phyloP scores from a whole-genome alignment of 2,888 invertebrate species.

The Meloe dianella region DNA sequence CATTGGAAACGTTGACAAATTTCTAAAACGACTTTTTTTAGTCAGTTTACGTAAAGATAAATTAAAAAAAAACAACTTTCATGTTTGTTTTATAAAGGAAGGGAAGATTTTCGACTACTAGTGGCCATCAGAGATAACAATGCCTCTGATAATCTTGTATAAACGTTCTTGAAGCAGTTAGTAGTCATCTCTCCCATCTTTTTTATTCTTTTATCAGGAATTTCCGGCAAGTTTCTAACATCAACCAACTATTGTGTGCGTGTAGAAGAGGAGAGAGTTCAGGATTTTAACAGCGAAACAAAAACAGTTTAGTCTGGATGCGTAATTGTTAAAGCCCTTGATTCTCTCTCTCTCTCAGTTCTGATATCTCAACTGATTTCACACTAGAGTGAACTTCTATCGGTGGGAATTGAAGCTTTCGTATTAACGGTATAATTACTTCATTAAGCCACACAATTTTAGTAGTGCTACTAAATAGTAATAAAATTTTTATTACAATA shows the following conservation, averaged over 20 bases:
- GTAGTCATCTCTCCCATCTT: background rate
- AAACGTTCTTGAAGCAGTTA: background rate
- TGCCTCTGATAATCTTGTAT: slow-evolving; percentile 1
- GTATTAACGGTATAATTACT: slow-evolving; percentile 30
- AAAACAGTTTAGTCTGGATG: slow-evolving; percentile 37
- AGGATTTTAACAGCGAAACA: slow-evolving; percentile 41
- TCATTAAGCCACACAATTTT: slow-evolving; percentile 22
- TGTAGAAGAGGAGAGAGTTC: slow-evolving; percentile 17
- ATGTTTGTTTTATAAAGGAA: slow-evolving; percentile 34
- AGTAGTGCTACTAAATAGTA: slow-evolving; percentile 15
- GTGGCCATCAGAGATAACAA: slow-evolving; percentile 1
- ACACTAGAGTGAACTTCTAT: slow-evolving; percentile 41
- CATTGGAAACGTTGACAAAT: slow-evolving; percentile 23
- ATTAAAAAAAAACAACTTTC: slow-evolving; percentile 33
- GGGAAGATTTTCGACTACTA: slow-evolving; percentile 8
- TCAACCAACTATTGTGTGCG: background rate
- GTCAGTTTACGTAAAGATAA: slow-evolving; percentile 29
- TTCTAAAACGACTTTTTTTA: slow-evolving; percentile 40
- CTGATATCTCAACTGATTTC: slow-evolving; percentile 49
- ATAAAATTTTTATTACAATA: background rate
- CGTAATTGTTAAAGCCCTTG: slow-evolving; percentile 49
- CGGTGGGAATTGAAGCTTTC: slow-evolving; percentile 25
- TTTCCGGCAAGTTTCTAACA: slow-evolving; percentile 1
- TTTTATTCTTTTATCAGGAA: background rate
- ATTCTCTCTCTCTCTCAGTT: slow-evolving; percentile 41